Evolutionary conservation across 1,140 invertebrate species (phyloP), one percentile per base, ranked within the genome.

Genomic region (Babylonia areolata): DNA sequence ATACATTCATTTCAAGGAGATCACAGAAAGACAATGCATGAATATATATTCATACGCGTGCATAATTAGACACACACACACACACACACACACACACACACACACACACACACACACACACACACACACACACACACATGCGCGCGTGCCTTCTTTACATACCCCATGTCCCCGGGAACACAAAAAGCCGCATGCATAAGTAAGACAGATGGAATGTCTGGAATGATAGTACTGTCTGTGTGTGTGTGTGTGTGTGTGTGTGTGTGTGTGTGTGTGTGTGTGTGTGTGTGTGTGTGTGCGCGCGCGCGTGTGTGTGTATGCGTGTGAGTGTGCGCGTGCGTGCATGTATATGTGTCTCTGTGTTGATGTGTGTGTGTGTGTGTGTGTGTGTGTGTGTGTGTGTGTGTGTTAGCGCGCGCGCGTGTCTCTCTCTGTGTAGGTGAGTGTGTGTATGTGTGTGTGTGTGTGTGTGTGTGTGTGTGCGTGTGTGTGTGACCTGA

Each of bases 401-500:
- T 35, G 23, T 11, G 31, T 3, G 17, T 35, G 31, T 35, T 3
- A 35, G 31, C 23, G 31, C 37, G 73, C 23, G 37, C 37, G 31
- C 37, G 31, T 77, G 73, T 75, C 3, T 75, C 15, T 75, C 3
- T 75, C 3, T 75, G n/a, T 75, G n/a, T 75, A n/a, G n/a, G n/a
- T 35, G 31, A 31, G 31, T 77, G 31, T 39, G 31, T 77, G 73
- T 39, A 23, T 77, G 31, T 77, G 31, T 77, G 73, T 75, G n/a
- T 75, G 73, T 75, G n/a, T 75, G n/a, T 75, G n/a, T 75, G n/a
- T 75, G n/a, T 75, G n/a, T 75, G 73, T 75, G n/a, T 75, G 73
- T 75, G n/a, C 51, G 69, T 73, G 11, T 73, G 69, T 73, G 11
- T 73, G 69, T 73, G 11, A 17, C 12, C 31, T 23, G 12, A n/a